Evolutionary conservation across 2,797 vertebrate genomes (phyloP), one percentile per base, ranked within the genome.

Genomic region (Platyrinchus mystaceus): DNA sequence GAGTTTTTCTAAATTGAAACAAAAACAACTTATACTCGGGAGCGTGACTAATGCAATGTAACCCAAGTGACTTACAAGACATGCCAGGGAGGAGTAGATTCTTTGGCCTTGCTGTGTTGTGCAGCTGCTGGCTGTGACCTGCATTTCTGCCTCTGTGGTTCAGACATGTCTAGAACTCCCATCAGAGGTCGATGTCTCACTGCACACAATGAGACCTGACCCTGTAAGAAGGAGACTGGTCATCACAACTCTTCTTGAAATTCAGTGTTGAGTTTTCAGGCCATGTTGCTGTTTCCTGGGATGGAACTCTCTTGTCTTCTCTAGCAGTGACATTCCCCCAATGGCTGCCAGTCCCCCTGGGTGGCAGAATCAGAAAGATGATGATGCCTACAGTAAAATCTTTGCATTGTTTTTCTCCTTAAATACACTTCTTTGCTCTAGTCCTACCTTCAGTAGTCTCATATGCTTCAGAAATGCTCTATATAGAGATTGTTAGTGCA

Each of bases 1-100:
- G 76, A 64, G 96, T 97, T 95, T 96, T 97, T 95, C 97, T 96
- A 96, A 97, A 96, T 96, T 95, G 84, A 96, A 97, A 94, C 90
- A 95, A 97, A 95, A 98, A 89, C 95, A 89, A 85, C 87, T 95
- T 71, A 6, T 56, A 9, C 76, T 89, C 6, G 2, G 69, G 67
- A 88, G 96, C 10, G 24, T 98, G 97, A 98, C 95, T 97, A 94
- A 97, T 58, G 91, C 49, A 6, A 49, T 46, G 77, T 49, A 87
- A 87, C 89, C 96, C 80, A 3, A 68, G 86, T 69, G 86, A 27
- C 43, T 80, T 28, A 1, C 1, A 4, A 56, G 71, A 27, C 26
- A 2, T 14, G 49, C 56, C 32, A 8, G 41, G 46, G 71, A 63
- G 34, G 3, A 32, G 64, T 41, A 2, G 10, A 69, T 84, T 47